Evolutionary conservation across 2,113 vertebrate genomes (phyloP).

Genomic region (Coreoperca whiteheadi): DNA sequence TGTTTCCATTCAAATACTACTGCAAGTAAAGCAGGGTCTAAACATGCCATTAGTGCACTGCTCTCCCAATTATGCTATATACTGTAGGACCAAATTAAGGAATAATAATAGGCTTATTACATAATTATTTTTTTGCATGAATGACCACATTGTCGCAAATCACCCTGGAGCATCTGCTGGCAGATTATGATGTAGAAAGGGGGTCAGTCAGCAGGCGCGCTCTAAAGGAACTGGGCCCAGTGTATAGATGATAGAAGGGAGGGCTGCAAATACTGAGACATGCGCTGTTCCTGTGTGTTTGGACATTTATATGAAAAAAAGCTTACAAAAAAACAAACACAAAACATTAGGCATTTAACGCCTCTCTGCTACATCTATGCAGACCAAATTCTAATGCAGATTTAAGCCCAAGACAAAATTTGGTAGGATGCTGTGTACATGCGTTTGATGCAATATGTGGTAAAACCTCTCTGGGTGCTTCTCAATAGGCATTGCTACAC

Average conservation of each 20-base stretch:
- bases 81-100: constrained; percentile 11
- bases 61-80: neutral
- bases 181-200: constrained; percentile 44
- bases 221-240: neutral
- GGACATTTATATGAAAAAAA: no score
- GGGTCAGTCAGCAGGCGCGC: constrained; percentile 31
- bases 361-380: neutral
- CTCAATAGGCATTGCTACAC: neutral
- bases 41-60: neutral
- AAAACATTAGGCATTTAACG: neutral
- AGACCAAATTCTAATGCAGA: neutral
- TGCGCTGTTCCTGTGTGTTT: neutral
- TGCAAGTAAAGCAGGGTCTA: neutral
- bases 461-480: neutral
- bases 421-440: neutral
- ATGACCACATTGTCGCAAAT: constrained; percentile 43
- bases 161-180: constrained; percentile 37
- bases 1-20: neutral
- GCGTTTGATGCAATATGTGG: constrained; percentile 13
- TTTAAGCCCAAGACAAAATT: neutral
- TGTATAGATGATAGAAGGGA: neutral
- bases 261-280: neutral
- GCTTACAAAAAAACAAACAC: neutral
- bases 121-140: constrained; percentile 29
- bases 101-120: constrained; percentile 17